Conservation (phyloP, 1,140 invertebrate genomes). For the Pygmarrhopalites habei region DNA sequence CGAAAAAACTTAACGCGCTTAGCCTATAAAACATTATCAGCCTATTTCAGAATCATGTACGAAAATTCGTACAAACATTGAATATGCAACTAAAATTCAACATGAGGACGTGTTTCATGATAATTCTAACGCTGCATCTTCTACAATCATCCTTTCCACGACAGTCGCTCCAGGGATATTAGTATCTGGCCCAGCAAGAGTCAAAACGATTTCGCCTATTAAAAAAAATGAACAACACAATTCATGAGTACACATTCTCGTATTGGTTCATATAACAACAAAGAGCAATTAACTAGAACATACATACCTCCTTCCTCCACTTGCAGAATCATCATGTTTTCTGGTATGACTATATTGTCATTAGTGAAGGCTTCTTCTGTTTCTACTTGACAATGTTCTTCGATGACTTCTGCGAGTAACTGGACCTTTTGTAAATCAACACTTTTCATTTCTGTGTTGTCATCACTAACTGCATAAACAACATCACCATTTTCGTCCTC, state of each 20-base stretch:
- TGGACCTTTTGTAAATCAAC: neutral
- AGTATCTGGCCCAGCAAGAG: neutral
- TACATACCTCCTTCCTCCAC: constrained; percentile 15
- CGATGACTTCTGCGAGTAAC: neutral
- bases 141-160: neutral
- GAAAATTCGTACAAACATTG: too few species aligned
- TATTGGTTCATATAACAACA: neutral
- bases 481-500: neutral
- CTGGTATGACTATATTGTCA: constrained; percentile 9
- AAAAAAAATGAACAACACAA: too few species aligned
- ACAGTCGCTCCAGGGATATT: neutral
- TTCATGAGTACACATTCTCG: too few species aligned
- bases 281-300: neutral
- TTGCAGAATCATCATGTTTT: constrained; percentile 15
- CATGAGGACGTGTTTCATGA: too few species aligned
- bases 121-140: neutral
- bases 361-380: neutral
- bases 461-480: neutral
- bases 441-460: too few species aligned
- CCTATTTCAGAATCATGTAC: too few species aligned
- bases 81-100: too few species aligned
- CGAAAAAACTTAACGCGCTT: too few species aligned
- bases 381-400: neutral
- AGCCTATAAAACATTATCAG: too few species aligned
- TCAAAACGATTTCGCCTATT: constrained; percentile 5